Conservation (phyloP, 1,140 invertebrate species). For the Phymastichus coffea region DNA sequence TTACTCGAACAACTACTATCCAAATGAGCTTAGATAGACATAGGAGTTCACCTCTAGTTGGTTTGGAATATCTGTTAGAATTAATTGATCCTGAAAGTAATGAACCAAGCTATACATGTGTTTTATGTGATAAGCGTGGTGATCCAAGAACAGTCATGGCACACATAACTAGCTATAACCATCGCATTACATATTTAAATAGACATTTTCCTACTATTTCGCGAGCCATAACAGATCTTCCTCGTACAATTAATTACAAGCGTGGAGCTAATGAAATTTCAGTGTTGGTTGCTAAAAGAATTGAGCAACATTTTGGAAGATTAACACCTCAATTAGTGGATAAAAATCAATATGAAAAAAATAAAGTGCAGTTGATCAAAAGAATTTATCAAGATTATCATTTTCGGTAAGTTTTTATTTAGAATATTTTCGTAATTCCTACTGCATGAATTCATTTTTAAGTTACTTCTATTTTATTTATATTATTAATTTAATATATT, state of each 20-base stretch:
- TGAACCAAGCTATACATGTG: slow-evolving; percentile 72
- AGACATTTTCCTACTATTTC: slow-evolving; percentile 60
- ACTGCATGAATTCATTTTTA: slow-evolving; percentile 2
- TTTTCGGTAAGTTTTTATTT: slow-evolving; percentile 53
- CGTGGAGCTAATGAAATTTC: slow-evolving; percentile 57
- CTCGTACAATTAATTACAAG: slow-evolving; percentile 56
- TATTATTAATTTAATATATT: neutral
- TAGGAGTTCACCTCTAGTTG: slow-evolving; percentile 58
- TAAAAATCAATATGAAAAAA: slow-evolving; percentile 58
- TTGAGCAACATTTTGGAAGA: slow-evolving; percentile 64
- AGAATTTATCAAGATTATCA: slow-evolving; percentile 59
- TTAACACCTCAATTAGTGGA: slow-evolving; percentile 61
- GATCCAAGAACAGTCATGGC: slow-evolving; percentile 73
- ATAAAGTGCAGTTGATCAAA: slow-evolving; percentile 59
- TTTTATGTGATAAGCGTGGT: slow-evolving; percentile 74
- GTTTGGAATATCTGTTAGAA: slow-evolving; percentile 73
- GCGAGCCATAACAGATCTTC: slow-evolving; percentile 52
- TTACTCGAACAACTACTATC: slow-evolving; percentile 58
- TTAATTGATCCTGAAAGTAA: slow-evolving; percentile 63
- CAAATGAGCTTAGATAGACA: slow-evolving; percentile 60
- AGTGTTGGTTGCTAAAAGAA: slow-evolving; percentile 61
- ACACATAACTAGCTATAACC: slow-evolving; percentile 72
- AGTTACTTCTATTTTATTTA: slow-evolving; percentile 18
- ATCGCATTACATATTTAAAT: slow-evolving; percentile 63
- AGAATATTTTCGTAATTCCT: too few relatives aligned